phyloP scores from a whole-genome alignment of 2,888 invertebrate species.

The Watsonalla cultraria region DNA sequence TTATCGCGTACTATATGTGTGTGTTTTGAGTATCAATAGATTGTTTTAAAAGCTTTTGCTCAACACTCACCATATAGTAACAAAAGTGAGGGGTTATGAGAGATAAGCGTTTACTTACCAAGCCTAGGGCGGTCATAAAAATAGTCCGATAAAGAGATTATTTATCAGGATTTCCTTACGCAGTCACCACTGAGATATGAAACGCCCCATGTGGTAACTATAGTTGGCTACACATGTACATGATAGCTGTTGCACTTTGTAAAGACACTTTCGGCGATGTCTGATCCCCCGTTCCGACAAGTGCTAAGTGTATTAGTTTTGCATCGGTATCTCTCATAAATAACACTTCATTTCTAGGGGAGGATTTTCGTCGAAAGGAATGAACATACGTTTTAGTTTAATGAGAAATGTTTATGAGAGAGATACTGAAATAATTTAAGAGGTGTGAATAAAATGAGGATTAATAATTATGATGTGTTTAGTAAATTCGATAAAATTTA shows the following conservation, averaged over 20 bases:
- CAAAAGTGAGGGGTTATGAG: too few relatives aligned
- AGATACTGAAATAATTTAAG: constrained; percentile 1
- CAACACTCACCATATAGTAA: too few relatives aligned
- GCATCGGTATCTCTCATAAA: constrained; percentile 45
- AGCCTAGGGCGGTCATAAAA: too few relatives aligned
- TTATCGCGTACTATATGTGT: too few relatives aligned
- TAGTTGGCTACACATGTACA: neutral
- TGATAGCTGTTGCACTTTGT: constrained; percentile 24
- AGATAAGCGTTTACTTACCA: too few relatives aligned
- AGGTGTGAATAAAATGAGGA: too few relatives aligned
- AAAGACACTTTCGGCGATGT: constrained; percentile 21
- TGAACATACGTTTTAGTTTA: constrained; percentile 8
- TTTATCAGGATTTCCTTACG: neutral
- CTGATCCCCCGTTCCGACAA: constrained; percentile 32
- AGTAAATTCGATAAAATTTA: too few relatives aligned
- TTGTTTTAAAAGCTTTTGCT: too few relatives aligned
- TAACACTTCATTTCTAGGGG: constrained; percentile 29
- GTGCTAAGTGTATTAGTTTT: constrained; percentile 60
- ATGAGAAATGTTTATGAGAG: constrained; percentile 4
- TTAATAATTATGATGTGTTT: too few relatives aligned
- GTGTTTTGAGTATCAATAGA: too few relatives aligned
- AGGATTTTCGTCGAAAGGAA: constrained; percentile 18
- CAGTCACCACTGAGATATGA: neutral
- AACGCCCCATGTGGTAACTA: neutral
- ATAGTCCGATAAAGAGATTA: too few relatives aligned